Percentiles rank a stretch among this genome's conserved stretches.
Evolutionary conservation across 2,797 vertebrate species (phyloP).

Genomic region (Coendou prehensilis): DNA sequence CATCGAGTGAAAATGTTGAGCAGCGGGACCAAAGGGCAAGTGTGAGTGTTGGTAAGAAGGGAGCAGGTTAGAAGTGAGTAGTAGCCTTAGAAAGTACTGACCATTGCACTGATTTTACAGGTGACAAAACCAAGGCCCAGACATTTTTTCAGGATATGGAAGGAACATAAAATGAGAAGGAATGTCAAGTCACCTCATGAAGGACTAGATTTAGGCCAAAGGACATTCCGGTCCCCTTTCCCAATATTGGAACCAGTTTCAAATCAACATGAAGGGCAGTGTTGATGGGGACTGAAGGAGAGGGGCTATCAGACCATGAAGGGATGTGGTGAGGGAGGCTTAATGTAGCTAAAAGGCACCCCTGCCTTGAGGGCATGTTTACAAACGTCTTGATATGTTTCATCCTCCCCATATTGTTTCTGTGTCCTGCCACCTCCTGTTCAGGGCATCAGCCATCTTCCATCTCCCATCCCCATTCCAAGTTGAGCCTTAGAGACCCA

Average conservation of each 20-base stretch:
- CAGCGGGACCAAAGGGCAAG: accelerated
- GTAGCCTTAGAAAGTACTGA: accelerated
- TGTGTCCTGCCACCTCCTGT: neutral
- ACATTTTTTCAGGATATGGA: neutral
- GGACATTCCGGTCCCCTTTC: too few relatives aligned
- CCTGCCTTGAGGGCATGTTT: neutral
- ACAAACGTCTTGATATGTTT: neutral
- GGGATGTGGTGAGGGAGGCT: neutral
- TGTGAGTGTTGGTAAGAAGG: neutral
- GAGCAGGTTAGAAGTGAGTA: accelerated
- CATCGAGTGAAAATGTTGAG: neutral
- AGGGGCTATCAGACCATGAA: accelerated
- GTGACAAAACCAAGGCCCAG: neutral
- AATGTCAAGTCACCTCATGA: neutral
- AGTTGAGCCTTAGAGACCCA: neutral
- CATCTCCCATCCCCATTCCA: accelerated
- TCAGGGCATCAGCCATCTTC: neutral
- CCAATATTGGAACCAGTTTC: neutral
- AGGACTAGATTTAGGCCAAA: neutral
- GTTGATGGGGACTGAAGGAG: neutral
- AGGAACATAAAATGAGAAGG: neutral
- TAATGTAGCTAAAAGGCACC: accelerated
- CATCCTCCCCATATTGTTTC: too few relatives aligned
- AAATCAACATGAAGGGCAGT: neutral
- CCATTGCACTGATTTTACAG: neutral